phyloP scores from a whole-genome alignment of 2,113 vertebrate genomes.

The Tachysurus vachellii region DNA sequence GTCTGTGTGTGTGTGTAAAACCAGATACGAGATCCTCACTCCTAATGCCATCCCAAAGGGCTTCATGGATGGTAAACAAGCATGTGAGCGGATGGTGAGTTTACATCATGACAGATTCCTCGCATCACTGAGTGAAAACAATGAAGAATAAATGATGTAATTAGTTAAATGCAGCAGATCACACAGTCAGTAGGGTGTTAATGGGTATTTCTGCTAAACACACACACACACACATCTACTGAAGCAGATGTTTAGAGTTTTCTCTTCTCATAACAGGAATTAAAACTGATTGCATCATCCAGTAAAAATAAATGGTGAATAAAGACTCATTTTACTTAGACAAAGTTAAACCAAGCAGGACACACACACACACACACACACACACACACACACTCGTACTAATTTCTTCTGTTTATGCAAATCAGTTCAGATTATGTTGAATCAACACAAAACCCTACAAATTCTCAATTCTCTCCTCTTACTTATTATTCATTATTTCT shows the following conservation, averaged over 20 bases:
- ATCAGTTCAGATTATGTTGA: no score
- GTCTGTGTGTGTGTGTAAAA: constrained; percentile 13
- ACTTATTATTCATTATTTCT: background rate
- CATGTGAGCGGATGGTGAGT: constrained; percentile 93
- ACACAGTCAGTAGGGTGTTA: background rate
- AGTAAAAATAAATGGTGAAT: background rate
- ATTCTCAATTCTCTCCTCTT: background rate
- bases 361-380: background rate
- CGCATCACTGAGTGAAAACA: background rate
- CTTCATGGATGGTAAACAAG: constrained; percentile 99
- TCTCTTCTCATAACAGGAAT: background rate
- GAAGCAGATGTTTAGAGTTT: background rate
- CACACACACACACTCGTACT: no score
- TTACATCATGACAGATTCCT: background rate
- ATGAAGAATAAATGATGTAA: background rate
- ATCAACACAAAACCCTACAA: no score
- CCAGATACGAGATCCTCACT: constrained; percentile 96
- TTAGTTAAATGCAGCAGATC: background rate
- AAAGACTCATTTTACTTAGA: no score
- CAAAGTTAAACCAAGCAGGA: no score
- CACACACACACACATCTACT: background rate
- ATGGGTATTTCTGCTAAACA: background rate
- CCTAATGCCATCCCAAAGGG: constrained; percentile 97
- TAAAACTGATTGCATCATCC: background rate
- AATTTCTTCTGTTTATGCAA: no score